A percentile compares a stretch with the other conserved stretches of the same genome.
phyloP scores from a whole-genome alignment of 1,140 invertebrate genomes.

The Ephestia elutella region DNA sequence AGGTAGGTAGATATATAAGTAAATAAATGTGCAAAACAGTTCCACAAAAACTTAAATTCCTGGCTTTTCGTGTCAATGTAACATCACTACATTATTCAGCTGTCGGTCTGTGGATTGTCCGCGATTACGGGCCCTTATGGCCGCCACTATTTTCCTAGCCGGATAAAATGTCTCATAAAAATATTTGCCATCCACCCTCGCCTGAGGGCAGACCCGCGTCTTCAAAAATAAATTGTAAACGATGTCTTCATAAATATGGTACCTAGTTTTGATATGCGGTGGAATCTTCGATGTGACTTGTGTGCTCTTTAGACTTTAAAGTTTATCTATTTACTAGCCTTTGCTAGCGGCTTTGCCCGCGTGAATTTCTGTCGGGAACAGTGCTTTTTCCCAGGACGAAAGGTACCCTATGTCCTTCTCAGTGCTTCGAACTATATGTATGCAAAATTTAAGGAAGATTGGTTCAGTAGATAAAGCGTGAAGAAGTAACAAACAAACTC shows the following conservation, averaged over 20 bases:
- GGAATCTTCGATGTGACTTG: background rate
- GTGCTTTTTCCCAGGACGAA: too few relatives aligned
- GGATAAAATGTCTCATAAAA: background rate
- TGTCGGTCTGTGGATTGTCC: background rate
- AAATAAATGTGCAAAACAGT: background rate
- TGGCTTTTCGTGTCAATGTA: background rate
- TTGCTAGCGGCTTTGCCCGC: too few relatives aligned
- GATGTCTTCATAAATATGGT: background rate
- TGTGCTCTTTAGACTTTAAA: background rate
- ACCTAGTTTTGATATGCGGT: background rate
- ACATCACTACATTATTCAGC: background rate
- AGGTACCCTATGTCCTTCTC: too few relatives aligned
- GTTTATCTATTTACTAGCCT: too few relatives aligned
- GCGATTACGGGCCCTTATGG: background rate
- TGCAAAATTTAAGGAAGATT: too few relatives aligned
- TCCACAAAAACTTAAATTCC: background rate
- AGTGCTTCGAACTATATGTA: too few relatives aligned
- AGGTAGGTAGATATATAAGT: too few relatives aligned
- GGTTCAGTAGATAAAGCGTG: too few relatives aligned
- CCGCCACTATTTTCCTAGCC: background rate
- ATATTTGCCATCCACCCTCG: background rate
- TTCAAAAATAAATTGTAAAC: conserved; percentile 1
- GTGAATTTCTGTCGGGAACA: too few relatives aligned
- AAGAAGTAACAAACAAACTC: too few relatives aligned
- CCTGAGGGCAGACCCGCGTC: background rate